These are phyloP conservation scores for Periplaneta americana DNA, from an alignment of 1,140 invertebrate species.

Conservation along the genomic window DNA sequence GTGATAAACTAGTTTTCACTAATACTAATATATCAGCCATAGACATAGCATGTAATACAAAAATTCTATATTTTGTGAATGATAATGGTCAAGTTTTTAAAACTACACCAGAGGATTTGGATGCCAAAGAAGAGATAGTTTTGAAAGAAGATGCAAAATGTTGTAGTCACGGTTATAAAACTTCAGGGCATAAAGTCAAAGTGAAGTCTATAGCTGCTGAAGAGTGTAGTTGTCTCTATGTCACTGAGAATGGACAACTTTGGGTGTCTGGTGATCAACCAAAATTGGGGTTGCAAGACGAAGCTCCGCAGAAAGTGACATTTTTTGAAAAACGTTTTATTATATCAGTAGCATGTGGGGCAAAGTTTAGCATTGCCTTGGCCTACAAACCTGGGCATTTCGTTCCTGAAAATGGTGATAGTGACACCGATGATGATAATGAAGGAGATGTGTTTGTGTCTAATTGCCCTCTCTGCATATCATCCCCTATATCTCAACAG, in stretches of 20 bases:
- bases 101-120: constrained; percentile 45
- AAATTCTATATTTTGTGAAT: constrained; percentile 54
- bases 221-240: constrained; percentile 54
- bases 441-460: constrained; percentile 55
- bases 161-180: constrained; percentile 57
- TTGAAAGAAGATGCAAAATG: constrained; percentile 55
- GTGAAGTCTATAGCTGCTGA: constrained; percentile 53
- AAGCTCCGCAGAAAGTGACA: constrained; percentile 54
- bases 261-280: constrained; percentile 68
- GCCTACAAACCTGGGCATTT: constrained; percentile 50
- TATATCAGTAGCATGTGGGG: constrained; percentile 53
- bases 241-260: constrained; percentile 61
- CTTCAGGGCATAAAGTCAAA: constrained; percentile 52
- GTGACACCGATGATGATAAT: constrained; percentile 51
- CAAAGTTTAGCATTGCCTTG: constrained; percentile 60
- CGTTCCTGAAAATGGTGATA: constrained; percentile 44
- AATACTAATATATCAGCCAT: constrained; percentile 40
- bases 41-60: constrained; percentile 54
- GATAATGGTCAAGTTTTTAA: constrained; percentile 52
- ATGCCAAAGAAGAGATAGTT: constrained; percentile 50
- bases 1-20: constrained; percentile 5
- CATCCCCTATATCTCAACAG: constrained; percentile 35
- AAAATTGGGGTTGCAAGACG: constrained; percentile 56
- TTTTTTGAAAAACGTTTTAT: constrained; percentile 62
- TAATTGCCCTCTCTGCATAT: constrained; percentile 53